phyloP scores from a whole-genome alignment of 1,140 invertebrate genomes.

The Papilio xuthus region DNA sequence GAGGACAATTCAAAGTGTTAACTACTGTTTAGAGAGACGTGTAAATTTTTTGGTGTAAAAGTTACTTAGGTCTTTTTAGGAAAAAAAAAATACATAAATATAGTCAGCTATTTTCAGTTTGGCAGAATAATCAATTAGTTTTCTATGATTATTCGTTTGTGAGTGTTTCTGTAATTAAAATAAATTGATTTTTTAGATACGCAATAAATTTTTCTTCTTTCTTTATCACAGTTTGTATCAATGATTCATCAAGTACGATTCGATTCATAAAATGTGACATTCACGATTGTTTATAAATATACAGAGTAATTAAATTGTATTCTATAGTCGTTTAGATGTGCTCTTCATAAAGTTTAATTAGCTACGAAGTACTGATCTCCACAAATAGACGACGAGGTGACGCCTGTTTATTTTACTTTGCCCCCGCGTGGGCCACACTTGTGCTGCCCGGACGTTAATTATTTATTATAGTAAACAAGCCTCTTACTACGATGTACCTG shows the following conservation, averaged over 20 bases:
- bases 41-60: too few relatives aligned
- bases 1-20: neutral
- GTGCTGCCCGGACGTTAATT: neutral
- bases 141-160: too few relatives aligned
- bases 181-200: too few relatives aligned
- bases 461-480: neutral
- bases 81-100: too few relatives aligned
- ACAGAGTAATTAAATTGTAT: neutral
- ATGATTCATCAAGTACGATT: too few relatives aligned
- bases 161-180: too few relatives aligned
- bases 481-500: neutral
- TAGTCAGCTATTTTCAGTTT: neutral
- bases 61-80: neutral
- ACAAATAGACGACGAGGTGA: constrained; percentile 1
- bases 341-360: neutral
- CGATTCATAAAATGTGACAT: too few relatives aligned
- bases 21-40: neutral
- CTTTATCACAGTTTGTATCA: too few relatives aligned
- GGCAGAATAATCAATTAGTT: too few relatives aligned
- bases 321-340: neutral
- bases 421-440: constrained; percentile 7
- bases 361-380: neutral
- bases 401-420: constrained; percentile 4
- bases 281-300: too few relatives aligned
- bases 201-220: too few relatives aligned